phyloP scores from a whole-genome alignment of 2,113 vertebrate species.

The Myotis lucifugus region DNA sequence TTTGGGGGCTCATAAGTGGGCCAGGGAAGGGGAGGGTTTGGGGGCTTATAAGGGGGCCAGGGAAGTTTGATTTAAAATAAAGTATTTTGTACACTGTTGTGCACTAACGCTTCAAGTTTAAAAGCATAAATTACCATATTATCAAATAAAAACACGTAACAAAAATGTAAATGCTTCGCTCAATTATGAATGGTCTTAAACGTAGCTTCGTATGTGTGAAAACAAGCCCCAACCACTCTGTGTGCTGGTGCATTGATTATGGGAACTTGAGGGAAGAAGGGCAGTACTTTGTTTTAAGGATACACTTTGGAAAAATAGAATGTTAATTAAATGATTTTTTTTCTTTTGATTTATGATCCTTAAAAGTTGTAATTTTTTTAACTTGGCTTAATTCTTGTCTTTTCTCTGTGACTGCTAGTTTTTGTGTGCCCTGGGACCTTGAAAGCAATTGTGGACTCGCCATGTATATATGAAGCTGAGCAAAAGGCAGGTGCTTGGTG shows the following conservation, averaged over 20 bases:
- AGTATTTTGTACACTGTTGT: slow-evolving; percentile 71
- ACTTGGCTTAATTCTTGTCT: slow-evolving; percentile 85
- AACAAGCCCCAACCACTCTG: slow-evolving; percentile 74
- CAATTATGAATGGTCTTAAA: slow-evolving; percentile 72
- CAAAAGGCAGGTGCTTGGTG: slow-evolving; percentile 99
- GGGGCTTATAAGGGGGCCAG: not conserved
- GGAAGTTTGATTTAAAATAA: slow-evolving; percentile 71
- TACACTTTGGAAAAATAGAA: slow-evolving; percentile 76
- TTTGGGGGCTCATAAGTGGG: not conserved
- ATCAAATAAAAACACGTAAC: slow-evolving; percentile 69
- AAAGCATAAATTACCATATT: slow-evolving; percentile 76
- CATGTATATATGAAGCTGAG: slow-evolving; percentile 97
- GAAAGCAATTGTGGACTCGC: slow-evolving; percentile 98
- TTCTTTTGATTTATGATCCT: slow-evolving; percentile 80
- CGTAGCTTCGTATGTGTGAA: slow-evolving; percentile 79
- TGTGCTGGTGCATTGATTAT: slow-evolving; percentile 74
- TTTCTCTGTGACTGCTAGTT: slow-evolving; percentile 95
- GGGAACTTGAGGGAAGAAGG: slow-evolving; percentile 81
- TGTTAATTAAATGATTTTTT: slow-evolving; percentile 80
- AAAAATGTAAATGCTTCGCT: slow-evolving; percentile 33
- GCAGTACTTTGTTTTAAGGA: slow-evolving; percentile 77
- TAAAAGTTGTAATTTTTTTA: slow-evolving; percentile 84
- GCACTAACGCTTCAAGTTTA: slow-evolving; percentile 77
- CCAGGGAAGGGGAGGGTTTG: not conserved
- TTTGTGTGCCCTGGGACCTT: slow-evolving; percentile 99